Base-by-base conservation (phyloP, 2,797 vertebrate species). In the Cirrhinus mrigala region DNA sequence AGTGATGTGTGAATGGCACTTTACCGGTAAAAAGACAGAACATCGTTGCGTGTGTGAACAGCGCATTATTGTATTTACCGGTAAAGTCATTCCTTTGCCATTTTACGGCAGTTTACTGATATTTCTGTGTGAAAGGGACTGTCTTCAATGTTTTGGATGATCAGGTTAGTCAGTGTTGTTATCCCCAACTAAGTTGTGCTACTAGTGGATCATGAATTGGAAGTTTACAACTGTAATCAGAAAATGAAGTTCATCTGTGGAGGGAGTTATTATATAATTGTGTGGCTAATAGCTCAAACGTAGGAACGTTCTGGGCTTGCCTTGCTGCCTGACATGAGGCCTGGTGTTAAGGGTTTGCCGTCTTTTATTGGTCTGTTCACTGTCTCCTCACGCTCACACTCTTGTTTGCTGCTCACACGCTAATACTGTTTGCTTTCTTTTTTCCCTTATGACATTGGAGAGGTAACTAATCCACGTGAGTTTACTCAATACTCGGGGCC, bases 221-320 rank as follows among this genome's bases (percentile, higher is more conserved):
- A n/a, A n/a, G n/a, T n/a, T n/a, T n/a, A n/a, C n/a, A n/a, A 84
- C 64, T 15, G 60, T 90, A 88, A 89, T 89, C 87, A 88, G 52
- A 82, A 90, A 86, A 81, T 84, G 22, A 44, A 77, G 85, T 82
- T 79, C 4, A 16, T 81, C 66, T 87, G 78, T 71, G 74, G n/a
- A 29, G 33, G 77, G 56, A 64, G 56, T 50, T 75, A 81, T 50
- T 89, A 80, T 69, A 77, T 87, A 87, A 82, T 73, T 75, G 60
- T 40, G 54, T 64, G 52, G 69, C 44, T 80, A 76, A 73, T 62
- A 50, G 79, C 66, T 18, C 56, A 78, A 76, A 44, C n/a, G 50
- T 80, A 48, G 77, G 52, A 60, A 81, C 7, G 16, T 54, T 37
- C 54, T 48, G 7, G 60, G 75, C 64, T 50, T 62, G 46, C 27